These are phyloP conservation scores for Protobothrops mucrosquamatus DNA, from an alignment of 2,113 vertebrate species.

Conservation along the genomic window DNA sequence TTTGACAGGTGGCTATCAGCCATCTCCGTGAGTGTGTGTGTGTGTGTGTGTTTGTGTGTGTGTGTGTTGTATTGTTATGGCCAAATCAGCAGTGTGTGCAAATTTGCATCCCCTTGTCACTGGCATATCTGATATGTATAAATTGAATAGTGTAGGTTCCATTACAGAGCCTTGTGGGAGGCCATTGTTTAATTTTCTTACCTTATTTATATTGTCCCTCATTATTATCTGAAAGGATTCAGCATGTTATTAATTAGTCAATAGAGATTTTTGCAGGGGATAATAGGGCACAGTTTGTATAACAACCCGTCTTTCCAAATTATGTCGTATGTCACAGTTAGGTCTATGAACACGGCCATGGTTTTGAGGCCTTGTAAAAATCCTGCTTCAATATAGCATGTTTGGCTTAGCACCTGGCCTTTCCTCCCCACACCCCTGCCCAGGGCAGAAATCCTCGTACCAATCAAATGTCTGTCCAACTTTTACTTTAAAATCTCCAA, in stretches of 20 bases:
- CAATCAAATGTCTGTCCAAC: neutral
- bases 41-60: too few species aligned
- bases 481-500: neutral
- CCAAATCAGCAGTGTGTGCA: too few species aligned
- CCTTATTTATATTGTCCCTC: neutral
- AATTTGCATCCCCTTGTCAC: too few species aligned
- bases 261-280: neutral
- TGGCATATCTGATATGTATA: too few species aligned
- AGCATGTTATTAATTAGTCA: neutral
- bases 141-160: too few species aligned
- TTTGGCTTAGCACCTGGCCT: too few species aligned
- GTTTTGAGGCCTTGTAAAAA: neutral
- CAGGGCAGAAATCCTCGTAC: neutral
- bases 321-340: neutral
- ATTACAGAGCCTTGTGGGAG: too few species aligned
- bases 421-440: neutral
- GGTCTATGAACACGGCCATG: neutral
- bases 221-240: neutral
- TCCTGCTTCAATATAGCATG: neutral
- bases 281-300: neutral
- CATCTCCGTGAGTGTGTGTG: too few species aligned
- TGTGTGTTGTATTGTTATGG: too few species aligned
- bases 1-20: too few species aligned
- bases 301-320: neutral
- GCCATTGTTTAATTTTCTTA: too few species aligned